Evolutionary conservation across 35 echinoderm and acorn worm genomes (phyloP).

Genomic region (Lytechinus variegatus): DNA sequence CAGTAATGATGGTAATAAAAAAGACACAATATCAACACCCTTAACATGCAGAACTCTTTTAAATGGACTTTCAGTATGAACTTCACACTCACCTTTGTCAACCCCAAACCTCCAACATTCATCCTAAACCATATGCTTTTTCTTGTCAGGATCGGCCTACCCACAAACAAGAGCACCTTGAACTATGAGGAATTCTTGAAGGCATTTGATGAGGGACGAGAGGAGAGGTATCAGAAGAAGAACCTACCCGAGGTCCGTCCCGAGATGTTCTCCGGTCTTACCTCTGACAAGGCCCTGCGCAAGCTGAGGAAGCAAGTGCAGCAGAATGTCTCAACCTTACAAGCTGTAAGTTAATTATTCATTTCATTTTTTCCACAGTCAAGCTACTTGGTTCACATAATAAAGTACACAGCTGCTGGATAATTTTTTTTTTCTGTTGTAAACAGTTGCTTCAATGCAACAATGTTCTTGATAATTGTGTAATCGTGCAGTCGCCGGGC

Average conservation of each 20-base stretch:
- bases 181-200: slow-evolving; percentile 81
- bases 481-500: no score
- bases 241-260: slow-evolving; percentile 74
- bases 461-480: no score
- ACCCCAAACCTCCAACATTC: not conserved
- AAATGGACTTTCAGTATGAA: not conserved
- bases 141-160: slow-evolving; percentile 76
- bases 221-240: slow-evolving; percentile 78
- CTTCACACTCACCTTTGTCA: not conserved
- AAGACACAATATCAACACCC: not conserved
- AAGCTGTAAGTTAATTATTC: slow-evolving; percentile 72
- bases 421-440: no score
- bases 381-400: no score
- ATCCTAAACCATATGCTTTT: not conserved
- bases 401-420: no score
- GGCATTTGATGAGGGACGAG: slow-evolving; percentile 92
- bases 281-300: slow-evolving; percentile 85
- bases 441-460: no score
- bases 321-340: slow-evolving; percentile 62
- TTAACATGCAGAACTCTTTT: no score
- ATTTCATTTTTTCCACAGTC: no score
- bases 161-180: slow-evolving; percentile 68
- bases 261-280: slow-evolving; percentile 77
- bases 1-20: not conserved
- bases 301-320: slow-evolving; percentile 81